Evolutionary conservation across 2,888 invertebrate species (phyloP).

Genomic region (Xestia xanthographa): DNA sequence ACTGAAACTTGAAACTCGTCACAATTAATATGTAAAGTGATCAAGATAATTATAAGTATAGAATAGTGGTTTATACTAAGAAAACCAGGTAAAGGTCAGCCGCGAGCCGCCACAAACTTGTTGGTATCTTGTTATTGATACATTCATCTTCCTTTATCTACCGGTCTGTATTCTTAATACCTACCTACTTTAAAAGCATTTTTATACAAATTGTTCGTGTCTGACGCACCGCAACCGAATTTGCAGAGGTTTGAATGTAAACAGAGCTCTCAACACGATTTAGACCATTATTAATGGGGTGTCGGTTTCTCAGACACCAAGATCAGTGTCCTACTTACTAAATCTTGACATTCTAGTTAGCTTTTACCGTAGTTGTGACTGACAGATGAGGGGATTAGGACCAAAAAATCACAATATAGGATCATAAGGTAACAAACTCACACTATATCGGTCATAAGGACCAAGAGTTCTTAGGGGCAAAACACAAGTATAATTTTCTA

Average conservation of each 20-base stretch:
- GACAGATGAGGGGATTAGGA: background rate
- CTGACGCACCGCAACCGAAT: background rate
- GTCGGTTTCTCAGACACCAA: background rate
- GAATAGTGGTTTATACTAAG: slow-evolving; percentile 22
- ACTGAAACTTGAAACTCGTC: background rate
- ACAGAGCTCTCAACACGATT: slow-evolving; percentile 9
- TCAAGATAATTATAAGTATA: slow-evolving; percentile 17
- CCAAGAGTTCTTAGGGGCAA: background rate
- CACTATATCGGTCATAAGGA: no score
- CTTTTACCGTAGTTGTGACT: background rate
- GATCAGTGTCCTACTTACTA: background rate
- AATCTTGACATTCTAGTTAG: background rate
- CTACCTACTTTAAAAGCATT: background rate
- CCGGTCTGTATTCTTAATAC: background rate
- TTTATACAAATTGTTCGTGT: background rate
- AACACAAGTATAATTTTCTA: background rate
- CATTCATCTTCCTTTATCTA: slow-evolving; percentile 2
- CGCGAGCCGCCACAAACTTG: background rate
- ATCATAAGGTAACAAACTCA: no score
- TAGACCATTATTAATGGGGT: background rate
- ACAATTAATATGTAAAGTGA: slow-evolving; percentile 12
- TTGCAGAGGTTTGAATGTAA: background rate
- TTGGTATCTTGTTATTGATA: slow-evolving; percentile 10
- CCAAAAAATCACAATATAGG: no score
- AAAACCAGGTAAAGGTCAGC: slow-evolving; percentile 30